Evolutionary conservation across 2,797 vertebrate genomes (phyloP), one percentile per base, ranked within the genome.

Genomic region (Channallabes apus): DNA sequence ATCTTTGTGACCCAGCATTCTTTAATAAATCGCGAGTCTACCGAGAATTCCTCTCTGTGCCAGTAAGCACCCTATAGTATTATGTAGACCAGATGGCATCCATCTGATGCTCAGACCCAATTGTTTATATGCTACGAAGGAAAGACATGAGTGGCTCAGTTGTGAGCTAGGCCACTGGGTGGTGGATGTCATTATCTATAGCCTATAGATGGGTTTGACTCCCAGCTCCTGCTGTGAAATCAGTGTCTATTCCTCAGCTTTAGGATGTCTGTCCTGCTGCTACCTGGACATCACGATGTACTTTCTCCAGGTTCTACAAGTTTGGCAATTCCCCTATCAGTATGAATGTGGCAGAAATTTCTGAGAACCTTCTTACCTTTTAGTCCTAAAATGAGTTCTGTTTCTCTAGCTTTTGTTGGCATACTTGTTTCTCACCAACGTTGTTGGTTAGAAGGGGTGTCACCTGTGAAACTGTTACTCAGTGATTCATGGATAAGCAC

Each of bases 31-130:
- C 1, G 15, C 20, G n/a, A 62, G 58, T 3, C 32, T 62, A 24
- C 59, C 1, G 3, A 29, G 61, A 65, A 80, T 80, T 65, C 8
- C 61, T 80, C 29, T 38, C 38, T 51, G 17, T 65, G 61, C n/a
- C 38, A 80, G 38, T 51, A 29, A 80, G 24, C 59, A 80, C 61
- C 38, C 8, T 29, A 3, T 51, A 80, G 61, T 29, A 46, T 51
- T 64, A 65, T 80, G 27, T 64, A 3, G 59, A 80, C 78, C 38
- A 80, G 78, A 80, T 65, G 38, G 59, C 35, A 64, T 61, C 7
- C n/a, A 80, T 64, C 61, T 24, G 35, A 62, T 3, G 24, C 38
- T 65, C 35, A 65, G n/a, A 65, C 38, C 61, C 29, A 59, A 15
- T 29, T 59, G 32, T 78, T 61, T 12, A 78, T 78, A 58, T 61